Conservation (phyloP, 2,113 vertebrate genomes). For the Scomber colias region DNA sequence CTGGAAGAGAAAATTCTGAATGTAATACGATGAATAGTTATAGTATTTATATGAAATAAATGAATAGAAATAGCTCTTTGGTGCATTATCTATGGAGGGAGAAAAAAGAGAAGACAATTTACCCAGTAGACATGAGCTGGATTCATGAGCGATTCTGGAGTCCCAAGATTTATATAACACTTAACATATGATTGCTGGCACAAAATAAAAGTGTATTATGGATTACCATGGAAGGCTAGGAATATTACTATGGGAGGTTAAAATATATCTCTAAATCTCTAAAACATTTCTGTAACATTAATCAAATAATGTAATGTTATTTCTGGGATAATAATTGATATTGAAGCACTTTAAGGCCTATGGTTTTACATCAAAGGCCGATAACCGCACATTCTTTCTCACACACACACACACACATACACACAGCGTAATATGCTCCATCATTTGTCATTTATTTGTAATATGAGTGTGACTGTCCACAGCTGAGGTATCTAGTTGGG, state of each 20-base stretch:
- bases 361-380: neutral
- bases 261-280: no score
- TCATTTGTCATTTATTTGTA: constrained; percentile 75
- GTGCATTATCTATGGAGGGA: constrained; percentile 15
- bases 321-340: neutral
- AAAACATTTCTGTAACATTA: neutral
- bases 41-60: constrained; percentile 38
- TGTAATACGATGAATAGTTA: constrained; percentile 40
- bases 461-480: constrained; percentile 76
- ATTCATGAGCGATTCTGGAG: constrained; percentile 1
- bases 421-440: constrained; percentile 39
- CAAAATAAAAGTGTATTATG: neutral
- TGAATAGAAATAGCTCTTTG: constrained; percentile 34
- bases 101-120: constrained; percentile 3
- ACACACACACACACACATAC: neutral
- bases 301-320: neutral
- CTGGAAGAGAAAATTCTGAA: constrained; percentile 43
- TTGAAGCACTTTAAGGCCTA: neutral
- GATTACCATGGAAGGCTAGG: neutral
- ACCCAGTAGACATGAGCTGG: neutral
- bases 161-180: neutral
- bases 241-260: no score
- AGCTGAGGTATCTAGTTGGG: constrained; percentile 76
- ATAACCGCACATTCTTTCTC: neutral
- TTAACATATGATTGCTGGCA: neutral